Evolutionary conservation across 2,888 invertebrate genomes (phyloP), one percentile per base, ranked within the genome.

Genomic region (Trachelus iudaicus): DNA sequence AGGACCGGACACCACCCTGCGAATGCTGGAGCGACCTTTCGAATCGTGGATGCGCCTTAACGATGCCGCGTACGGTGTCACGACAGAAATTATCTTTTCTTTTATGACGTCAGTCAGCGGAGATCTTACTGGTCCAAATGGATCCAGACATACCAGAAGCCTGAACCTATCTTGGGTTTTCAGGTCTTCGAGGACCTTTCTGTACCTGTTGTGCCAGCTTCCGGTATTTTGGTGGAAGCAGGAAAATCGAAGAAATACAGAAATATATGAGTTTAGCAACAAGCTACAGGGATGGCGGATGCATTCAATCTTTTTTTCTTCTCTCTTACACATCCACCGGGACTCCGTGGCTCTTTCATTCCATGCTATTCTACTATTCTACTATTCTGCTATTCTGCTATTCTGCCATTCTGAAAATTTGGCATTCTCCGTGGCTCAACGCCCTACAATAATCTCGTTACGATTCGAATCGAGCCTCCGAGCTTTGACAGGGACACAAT

Each of bases 371-470:
- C 56, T 23, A 23, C 23, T 23, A 23, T 23, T 56, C 56, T 9
- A 9, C 56, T 56, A 23, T 56, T 56, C 23, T 9, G 56, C 23
- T n/a, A n/a, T 23, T 56, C 56, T 9, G 23, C 56, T 56, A 23
- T 56, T 56, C 23, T 9, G 56, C 23, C 56, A 56, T 56, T 56
- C 56, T 1, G 9, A 56, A 23, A 56, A 23, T 56, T 56, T 23
- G 56, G 56, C 79, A 86, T 89, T 88, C 85, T 86, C 84, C 82
- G 85, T 85, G 87, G 87, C 85, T 89, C 88, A 87, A 90, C 90
- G 89, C 89, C 56, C 87, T 87, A 89, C 89, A 88, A 89, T 90
- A 89, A 90, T 90, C 89, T 90, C 89, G 89, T 90, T 90, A 90
- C 86, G 87, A 85, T 87, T 84, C 81, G 85, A 85, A 87, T 87